Evolutionary conservation across 2,113 vertebrate genomes (phyloP).

Genomic region (Bubalus kerabau): DNA sequence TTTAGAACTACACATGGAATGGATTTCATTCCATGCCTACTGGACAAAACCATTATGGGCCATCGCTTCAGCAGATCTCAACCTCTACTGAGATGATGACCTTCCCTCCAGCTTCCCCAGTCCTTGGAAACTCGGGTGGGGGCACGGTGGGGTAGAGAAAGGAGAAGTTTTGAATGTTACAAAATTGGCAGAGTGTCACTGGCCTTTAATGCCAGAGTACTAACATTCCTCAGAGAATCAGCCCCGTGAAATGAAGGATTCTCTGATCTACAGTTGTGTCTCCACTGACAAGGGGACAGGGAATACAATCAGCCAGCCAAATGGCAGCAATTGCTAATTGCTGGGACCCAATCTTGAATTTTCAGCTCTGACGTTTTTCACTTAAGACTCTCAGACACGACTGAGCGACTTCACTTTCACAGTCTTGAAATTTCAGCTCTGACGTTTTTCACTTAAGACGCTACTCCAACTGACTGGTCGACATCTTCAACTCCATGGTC

Average conservation of each 20-base stretch:
- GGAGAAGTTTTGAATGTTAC: not conserved
- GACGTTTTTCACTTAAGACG: not conserved
- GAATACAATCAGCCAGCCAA: not conserved
- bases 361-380: not conserved
- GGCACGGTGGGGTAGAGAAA: fast-evolving
- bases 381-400: not conserved
- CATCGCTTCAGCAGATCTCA: not conserved
- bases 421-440: not conserved
- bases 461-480: not conserved
- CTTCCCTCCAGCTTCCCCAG: not conserved
- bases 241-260: not conserved
- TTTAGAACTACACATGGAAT: not conserved
- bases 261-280: not conserved
- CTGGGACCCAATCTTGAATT: not conserved
- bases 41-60: not conserved
- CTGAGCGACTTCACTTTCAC: no score
- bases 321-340: not conserved
- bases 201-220: not conserved
- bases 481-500: not conserved
- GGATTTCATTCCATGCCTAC: not conserved
- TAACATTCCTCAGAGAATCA: not conserved
- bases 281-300: not conserved
- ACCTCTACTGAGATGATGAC: not conserved
- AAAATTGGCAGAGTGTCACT: not conserved
- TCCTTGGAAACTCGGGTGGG: not conserved